A percentile compares a stretch with the other conserved stretches of the same genome.
These are phyloP conservation scores for Beroe forskalii DNA, from an alignment of 37 sponge, comb jelly and placozoan species.

Conservation along the genomic window DNA sequence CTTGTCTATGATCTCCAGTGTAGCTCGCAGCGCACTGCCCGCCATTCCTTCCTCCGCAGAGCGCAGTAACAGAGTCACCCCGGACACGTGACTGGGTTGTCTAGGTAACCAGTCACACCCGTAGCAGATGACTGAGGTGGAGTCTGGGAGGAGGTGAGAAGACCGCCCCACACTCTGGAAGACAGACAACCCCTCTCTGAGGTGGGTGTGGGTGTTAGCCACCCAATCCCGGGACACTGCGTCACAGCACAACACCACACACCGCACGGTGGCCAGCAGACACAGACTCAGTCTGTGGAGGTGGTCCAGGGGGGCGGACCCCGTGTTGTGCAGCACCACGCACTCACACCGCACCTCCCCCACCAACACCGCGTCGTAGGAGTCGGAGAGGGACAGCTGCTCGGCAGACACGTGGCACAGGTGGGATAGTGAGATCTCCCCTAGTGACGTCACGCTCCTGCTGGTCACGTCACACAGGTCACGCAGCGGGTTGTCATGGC, in stretches of 20 bases:
- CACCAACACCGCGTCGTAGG: neutral
- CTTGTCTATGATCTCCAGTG: slow-evolving; percentile 28
- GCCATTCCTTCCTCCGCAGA: neutral
- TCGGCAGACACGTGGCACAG: slow-evolving; percentile 15
- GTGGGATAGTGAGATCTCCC: neutral
- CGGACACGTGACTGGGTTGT: neutral
- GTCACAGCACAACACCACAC: neutral
- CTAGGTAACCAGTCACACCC: slow-evolving; percentile 46
- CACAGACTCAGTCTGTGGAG: neutral
- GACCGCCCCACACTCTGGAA: neutral
- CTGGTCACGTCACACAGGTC: neutral
- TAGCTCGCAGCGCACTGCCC: neutral
- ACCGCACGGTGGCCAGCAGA: neutral
- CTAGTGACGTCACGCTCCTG: neutral
- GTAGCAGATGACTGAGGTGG: neutral
- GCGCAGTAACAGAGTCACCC: neutral
- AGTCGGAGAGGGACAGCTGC: neutral
- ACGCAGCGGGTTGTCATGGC: neutral
- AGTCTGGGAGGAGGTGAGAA: neutral
- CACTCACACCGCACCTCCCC: neutral
- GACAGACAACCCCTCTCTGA: neutral
- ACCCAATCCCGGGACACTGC: neutral
- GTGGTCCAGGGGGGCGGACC: neutral
- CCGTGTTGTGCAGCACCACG: slow-evolving; percentile 4
- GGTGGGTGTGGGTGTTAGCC: neutral